Percentiles rank a stretch among this genome's conserved stretches.
These are phyloP conservation scores for Schizopygopsis pylzovi DNA, from an alignment of 2,797 vertebrate species.

Conservation along the genomic window DNA sequence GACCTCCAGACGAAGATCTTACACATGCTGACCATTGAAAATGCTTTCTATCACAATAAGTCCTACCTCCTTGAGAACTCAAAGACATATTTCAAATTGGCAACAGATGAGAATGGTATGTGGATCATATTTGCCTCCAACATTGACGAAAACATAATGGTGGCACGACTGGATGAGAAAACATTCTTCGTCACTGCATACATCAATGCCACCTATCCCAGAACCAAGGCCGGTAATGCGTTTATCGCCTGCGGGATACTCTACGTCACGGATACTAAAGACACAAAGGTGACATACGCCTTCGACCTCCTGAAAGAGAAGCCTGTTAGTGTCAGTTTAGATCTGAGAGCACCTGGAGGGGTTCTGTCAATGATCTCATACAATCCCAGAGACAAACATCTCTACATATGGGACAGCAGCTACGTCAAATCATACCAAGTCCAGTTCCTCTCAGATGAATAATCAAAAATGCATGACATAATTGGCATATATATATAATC, in stretches of 20 bases:
- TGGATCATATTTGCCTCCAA: constrained; percentile 95
- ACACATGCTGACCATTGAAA: constrained; percentile 78
- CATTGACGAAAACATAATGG: constrained; percentile 84
- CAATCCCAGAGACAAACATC: constrained; percentile 83
- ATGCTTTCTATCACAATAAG: constrained; percentile 85
- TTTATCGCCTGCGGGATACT: constrained; percentile 90
- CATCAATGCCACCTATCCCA: constrained; percentile 91
- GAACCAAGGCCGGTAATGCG: constrained; percentile 91
- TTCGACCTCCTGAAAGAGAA: constrained; percentile 88
- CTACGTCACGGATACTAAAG: constrained; percentile 92
- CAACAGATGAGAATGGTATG: constrained; percentile 89
- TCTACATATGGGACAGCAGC: constrained; percentile 92
- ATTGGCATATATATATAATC: background rate
- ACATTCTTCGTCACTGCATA: constrained; percentile 81
- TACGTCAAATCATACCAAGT: constrained; percentile 86
- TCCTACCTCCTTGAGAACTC: constrained; percentile 92
- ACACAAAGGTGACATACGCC: constrained; percentile 86
- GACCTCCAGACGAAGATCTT: constrained; percentile 78
- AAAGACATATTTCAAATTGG: constrained; percentile 95
- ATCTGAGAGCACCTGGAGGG: constrained; percentile 82
- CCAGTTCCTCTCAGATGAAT: constrained; percentile 79
- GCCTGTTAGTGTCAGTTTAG: constrained; percentile 85
- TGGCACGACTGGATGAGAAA: constrained; percentile 86
- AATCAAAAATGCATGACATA: constrained; percentile 37
- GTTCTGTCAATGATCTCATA: constrained; percentile 94